Conservation (phyloP, 2,888 invertebrate species). For the Drosophila sordidula region DNA sequence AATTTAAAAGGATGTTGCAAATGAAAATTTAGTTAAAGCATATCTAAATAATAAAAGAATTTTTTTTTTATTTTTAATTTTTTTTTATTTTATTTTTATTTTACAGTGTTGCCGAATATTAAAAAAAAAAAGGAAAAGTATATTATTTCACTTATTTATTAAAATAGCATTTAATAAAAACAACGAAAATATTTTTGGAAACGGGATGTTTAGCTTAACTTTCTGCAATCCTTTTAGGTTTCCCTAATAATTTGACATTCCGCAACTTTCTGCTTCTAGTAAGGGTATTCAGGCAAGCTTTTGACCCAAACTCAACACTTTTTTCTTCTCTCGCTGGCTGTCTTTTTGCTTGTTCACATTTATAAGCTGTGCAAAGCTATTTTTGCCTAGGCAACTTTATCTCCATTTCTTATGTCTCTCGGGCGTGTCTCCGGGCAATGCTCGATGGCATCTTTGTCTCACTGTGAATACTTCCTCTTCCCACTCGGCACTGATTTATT, state of each 20-base stretch:
- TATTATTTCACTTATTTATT: too few relatives aligned
- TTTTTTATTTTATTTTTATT: too few relatives aligned
- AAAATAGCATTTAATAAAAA: too few relatives aligned
- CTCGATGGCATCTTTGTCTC: conserved; percentile 26
- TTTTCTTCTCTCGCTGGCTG: conserved; percentile 3
- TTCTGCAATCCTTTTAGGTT: too few relatives aligned
- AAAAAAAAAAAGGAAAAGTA: too few relatives aligned
- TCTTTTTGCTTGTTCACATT: conserved; percentile 43
- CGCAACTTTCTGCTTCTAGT: background rate
- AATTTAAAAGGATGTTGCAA: background rate
- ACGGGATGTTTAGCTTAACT: too few relatives aligned
- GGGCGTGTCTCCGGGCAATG: conserved; percentile 12
- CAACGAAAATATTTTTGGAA: too few relatives aligned
- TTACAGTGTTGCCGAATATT: too few relatives aligned
- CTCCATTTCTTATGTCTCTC: conserved; percentile 25
- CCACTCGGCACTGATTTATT: conserved; percentile 59
- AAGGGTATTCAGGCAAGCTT: conserved; percentile 34
- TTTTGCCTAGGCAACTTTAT: conserved; percentile 37
- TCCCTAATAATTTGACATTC: too few relatives aligned
- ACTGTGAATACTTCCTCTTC: conserved; percentile 12
- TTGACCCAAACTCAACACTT: background rate
- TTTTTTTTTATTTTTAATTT: too few relatives aligned
- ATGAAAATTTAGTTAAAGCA: too few relatives aligned
- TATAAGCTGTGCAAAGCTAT: conserved; percentile 50
- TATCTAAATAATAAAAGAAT: background rate